phyloP scores from a whole-genome alignment of 2,113 vertebrate species.

The Zeus faber region DNA sequence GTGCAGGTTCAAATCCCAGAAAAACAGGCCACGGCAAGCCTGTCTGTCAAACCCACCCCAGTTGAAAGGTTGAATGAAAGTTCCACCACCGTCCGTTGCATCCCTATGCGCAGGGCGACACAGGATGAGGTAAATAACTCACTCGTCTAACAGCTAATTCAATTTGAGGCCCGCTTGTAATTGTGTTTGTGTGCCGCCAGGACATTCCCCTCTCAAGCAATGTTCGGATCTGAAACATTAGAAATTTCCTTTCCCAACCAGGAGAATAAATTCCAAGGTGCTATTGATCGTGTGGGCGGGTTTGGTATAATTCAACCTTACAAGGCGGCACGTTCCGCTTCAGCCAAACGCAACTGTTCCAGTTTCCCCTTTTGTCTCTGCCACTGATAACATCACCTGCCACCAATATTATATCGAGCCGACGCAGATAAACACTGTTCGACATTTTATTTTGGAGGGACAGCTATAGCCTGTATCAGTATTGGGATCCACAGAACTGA shows the following conservation, averaged over 20 bases:
- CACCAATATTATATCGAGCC: too few species aligned
- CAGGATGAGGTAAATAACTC: slow-evolving; percentile 29
- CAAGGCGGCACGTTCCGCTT: slow-evolving; percentile 9
- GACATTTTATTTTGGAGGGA: too few species aligned
- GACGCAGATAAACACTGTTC: too few species aligned
- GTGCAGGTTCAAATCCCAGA: too few species aligned
- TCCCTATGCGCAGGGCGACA: not conserved
- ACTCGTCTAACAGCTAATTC: slow-evolving; percentile 39
- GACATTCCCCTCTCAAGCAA: slow-evolving; percentile 21
- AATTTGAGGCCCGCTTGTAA: slow-evolving; percentile 30
- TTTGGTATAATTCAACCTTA: slow-evolving; percentile 30
- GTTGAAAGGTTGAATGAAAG: not conserved
- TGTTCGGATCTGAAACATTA: slow-evolving; percentile 46
- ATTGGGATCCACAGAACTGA: too few species aligned
- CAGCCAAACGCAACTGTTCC: slow-evolving; percentile 9
- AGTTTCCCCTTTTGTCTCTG: too few species aligned
- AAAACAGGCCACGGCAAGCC: not conserved
- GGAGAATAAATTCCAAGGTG: slow-evolving; percentile 41
- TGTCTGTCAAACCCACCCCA: not conserved
- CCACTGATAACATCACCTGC: too few species aligned
- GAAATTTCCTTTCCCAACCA: slow-evolving; percentile 44
- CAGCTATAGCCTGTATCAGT: too few species aligned
- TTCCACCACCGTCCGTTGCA: not conserved
- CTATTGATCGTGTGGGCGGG: slow-evolving; percentile 38
- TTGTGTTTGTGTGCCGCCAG: slow-evolving; percentile 34